A percentile compares a stretch with the other conserved stretches of the same genome.
phyloP scores from a whole-genome alignment of 92 coral and sea anemone species.

The Phymanthus crucifer region DNA sequence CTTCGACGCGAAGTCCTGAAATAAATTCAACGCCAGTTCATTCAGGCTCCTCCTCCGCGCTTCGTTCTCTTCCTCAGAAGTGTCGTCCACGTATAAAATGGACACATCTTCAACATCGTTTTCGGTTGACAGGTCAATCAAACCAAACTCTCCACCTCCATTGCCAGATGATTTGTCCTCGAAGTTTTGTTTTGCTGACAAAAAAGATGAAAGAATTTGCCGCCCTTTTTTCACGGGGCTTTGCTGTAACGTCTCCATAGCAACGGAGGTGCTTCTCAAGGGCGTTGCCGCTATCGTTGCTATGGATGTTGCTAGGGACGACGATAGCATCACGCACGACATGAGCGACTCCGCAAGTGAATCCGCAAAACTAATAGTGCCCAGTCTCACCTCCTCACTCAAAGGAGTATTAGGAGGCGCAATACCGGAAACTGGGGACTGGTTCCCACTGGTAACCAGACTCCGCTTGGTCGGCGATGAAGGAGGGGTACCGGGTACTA shows the following conservation, averaged over 20 bases:
- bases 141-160: slow-evolving; percentile 1
- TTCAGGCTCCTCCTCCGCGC: slow-evolving; percentile 45
- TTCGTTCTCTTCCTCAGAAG: slow-evolving; percentile 43
- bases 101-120: neutral
- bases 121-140: slow-evolving; percentile 18
- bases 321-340: slow-evolving; percentile 68
- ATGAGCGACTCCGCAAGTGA: slow-evolving; percentile 68
- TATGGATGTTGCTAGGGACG: slow-evolving; percentile 75
- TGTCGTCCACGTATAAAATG: neutral
- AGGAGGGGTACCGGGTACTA: slow-evolving; percentile 81
- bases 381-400: slow-evolving; percentile 12
- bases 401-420: slow-evolving; percentile 28
- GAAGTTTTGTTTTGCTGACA: slow-evolving; percentile 31
- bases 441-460: slow-evolving; percentile 51
- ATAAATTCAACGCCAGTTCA: slow-evolving; percentile 37
- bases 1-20: slow-evolving; percentile 51
- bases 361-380: slow-evolving; percentile 67
- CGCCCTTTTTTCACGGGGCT: slow-evolving; percentile 54
- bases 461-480: slow-evolving; percentile 57
- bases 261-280: slow-evolving; percentile 43
- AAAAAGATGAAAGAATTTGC: slow-evolving; percentile 42
- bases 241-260: slow-evolving; percentile 62
- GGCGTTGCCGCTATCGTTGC: slow-evolving; percentile 70
- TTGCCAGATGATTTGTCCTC: slow-evolving; percentile 9
- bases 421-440: slow-evolving; percentile 22